phyloP scores from a whole-genome alignment of 2,797 vertebrate genomes.

The Amphiprion clarkii region DNA sequence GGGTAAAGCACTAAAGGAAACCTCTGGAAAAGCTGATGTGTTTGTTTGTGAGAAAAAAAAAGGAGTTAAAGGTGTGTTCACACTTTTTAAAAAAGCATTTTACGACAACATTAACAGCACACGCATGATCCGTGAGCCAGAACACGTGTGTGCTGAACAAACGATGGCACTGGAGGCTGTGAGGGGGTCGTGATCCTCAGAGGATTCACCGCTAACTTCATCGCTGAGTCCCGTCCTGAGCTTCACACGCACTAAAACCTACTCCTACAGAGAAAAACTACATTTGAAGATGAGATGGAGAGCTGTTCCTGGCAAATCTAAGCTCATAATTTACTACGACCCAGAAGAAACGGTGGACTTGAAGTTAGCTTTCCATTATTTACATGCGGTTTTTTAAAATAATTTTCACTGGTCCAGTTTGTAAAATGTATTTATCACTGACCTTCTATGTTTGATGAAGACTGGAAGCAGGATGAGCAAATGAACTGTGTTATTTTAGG shows the following conservation, averaged over 20 bases:
- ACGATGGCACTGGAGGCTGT: neutral
- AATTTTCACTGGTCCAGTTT: constrained; percentile 33
- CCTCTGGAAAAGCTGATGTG: constrained; percentile 27
- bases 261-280: neutral
- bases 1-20: constrained; percentile 20
- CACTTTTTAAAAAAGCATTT: neutral
- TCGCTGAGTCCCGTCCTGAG: neutral
- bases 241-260: neutral
- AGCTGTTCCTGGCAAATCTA: constrained; percentile 15
- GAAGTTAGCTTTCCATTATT: constrained; percentile 30
- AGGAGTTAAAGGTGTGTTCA: constrained; percentile 20
- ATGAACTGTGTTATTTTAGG: neutral
- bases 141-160: neutral
- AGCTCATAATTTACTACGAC: constrained; percentile 25
- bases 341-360: constrained; percentile 18
- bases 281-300: constrained; percentile 1
- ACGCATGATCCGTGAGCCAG: constrained; percentile 16
- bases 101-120: constrained; percentile 6
- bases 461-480: neutral
- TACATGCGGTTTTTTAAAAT: constrained; percentile 28
- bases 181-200: neutral
- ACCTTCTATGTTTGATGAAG: constrained; percentile 38
- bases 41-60: neutral
- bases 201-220: neutral
- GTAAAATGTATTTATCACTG: constrained; percentile 4